Percentiles rank a stretch among this genome's conserved stretches.
These are phyloP conservation scores for Microchirus variegatus DNA, from an alignment of 2,797 vertebrate species.

Conservation along the genomic window DNA sequence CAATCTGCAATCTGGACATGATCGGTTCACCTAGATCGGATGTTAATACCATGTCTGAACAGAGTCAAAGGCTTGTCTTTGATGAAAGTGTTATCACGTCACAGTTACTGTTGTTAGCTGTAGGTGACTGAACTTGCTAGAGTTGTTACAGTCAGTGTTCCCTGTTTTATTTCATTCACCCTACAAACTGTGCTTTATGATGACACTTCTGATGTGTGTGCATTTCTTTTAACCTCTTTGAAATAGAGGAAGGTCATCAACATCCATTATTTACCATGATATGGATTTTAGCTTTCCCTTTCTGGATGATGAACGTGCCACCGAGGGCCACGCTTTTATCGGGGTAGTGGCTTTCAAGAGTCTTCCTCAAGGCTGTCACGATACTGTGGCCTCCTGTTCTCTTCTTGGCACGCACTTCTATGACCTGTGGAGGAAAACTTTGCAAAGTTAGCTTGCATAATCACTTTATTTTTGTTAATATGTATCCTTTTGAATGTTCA, in stretches of 20 bases:
- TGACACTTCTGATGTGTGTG: no score
- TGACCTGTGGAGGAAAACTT: conserved; percentile 79
- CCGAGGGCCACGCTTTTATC: conserved; percentile 92
- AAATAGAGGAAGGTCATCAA: background rate
- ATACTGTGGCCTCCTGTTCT: conserved; percentile 91
- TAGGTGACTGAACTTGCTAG: no score
- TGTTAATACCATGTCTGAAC: no score
- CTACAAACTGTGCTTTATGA: no score
- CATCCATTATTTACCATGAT: conserved; percentile 86
- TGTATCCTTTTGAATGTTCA: conserved; percentile 27
- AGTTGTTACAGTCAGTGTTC: background rate
- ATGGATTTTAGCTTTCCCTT: conserved; percentile 94
- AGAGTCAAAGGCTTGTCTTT: no score
- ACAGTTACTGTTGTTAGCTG: no score
- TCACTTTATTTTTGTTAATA: conserved; percentile 42
- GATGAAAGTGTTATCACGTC: background rate
- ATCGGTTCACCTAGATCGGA: no score
- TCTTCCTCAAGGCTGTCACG: conserved; percentile 89
- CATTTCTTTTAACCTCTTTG: no score
- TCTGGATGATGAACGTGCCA: conserved; percentile 93
- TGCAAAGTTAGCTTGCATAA: conserved; percentile 18
- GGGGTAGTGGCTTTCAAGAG: conserved; percentile 86
- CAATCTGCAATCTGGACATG: no score
- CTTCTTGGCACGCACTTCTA: conserved; percentile 89
- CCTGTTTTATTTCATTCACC: no score